phyloP scores from a whole-genome alignment of 2,113 vertebrate species.

The Ceratotherium simum region DNA sequence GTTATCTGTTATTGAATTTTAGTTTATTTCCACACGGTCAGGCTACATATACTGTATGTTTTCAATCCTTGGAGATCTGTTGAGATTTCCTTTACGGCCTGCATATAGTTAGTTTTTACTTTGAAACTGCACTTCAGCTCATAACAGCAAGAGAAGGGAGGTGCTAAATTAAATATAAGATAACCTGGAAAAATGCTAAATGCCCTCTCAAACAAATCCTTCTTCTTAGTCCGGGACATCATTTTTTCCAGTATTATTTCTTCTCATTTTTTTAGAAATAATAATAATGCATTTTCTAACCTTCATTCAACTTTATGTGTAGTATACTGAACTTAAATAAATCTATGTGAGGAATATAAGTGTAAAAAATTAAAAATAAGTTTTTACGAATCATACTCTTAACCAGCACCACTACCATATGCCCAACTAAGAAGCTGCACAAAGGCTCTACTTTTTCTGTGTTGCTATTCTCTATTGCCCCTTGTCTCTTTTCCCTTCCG shows the following conservation, averaged over 20 bases:
- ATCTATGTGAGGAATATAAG: neutral
- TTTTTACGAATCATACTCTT: neutral
- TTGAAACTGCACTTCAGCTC: neutral
- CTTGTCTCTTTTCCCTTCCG: neutral
- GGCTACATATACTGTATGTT: neutral
- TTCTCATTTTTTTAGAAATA: neutral
- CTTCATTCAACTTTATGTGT: neutral
- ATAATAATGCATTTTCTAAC: neutral
- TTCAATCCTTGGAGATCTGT: neutral
- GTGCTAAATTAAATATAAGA: neutral
- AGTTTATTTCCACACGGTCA: neutral
- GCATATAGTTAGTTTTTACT: neutral
- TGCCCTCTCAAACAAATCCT: neutral
- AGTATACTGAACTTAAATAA: neutral
- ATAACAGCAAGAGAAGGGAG: neutral
- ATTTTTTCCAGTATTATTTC: neutral
- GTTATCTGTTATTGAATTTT: neutral
- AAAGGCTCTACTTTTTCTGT: neutral
- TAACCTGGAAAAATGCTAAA: neutral
- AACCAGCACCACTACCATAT: neutral
- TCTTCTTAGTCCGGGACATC: neutral
- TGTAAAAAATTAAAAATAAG: neutral
- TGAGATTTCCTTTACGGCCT: constrained; percentile 18
- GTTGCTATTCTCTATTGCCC: neutral
- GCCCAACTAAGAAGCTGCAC: neutral